Evolutionary conservation across 1,140 invertebrate species (phyloP), one percentile per base, ranked within the genome.

Genomic region (Ruditapes philippinarum): DNA sequence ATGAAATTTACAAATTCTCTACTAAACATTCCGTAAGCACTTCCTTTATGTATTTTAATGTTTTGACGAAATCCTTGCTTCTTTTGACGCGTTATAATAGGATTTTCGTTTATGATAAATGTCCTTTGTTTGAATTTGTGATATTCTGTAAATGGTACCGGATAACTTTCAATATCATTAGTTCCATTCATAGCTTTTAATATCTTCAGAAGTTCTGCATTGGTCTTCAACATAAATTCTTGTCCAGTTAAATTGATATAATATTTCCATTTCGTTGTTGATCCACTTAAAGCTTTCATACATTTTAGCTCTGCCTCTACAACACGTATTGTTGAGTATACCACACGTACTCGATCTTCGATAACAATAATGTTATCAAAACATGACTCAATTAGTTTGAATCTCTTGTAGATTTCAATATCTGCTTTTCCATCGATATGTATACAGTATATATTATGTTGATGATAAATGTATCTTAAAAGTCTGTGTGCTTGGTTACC

Each of bases 371-470:
- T 62, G 36, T 88, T 88, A 28, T 81, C 76, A 40, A 80, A 70
- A 81, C 86, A 88, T 38, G 38, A 25, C 42, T 38, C 74, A n/a
- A 88, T 81, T 14, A 57, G 19, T 68, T 68, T 68, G 0, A 88
- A 80, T 25, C 25, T 22, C 19, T 65, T 38, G 42, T 51, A 73
- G 12, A 88, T 70, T 25, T 76, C 78, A 25, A 31, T 36, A 7
- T 85, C 22, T n/a, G 89, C 45, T 85, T 94, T 92, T 38, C 33
- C 68, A 79, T 96, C 95, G 0, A 95, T 91, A 79, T 96, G 95
- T 36, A 96, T 92, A 89, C 95, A 95, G 88, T 95, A 95, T 38
- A 89, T 83, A 86, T 96, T 95, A n/a, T 94, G 92, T 36, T 93
- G 93, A 12, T 92, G 79, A 76, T 95, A 95, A 51, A 96, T 93